Percentiles rank a stretch among this genome's conserved stretches.
phyloP scores from a whole-genome alignment of 37 sponge, comb jelly and placozoan species.

The Halichondria panicea region DNA sequence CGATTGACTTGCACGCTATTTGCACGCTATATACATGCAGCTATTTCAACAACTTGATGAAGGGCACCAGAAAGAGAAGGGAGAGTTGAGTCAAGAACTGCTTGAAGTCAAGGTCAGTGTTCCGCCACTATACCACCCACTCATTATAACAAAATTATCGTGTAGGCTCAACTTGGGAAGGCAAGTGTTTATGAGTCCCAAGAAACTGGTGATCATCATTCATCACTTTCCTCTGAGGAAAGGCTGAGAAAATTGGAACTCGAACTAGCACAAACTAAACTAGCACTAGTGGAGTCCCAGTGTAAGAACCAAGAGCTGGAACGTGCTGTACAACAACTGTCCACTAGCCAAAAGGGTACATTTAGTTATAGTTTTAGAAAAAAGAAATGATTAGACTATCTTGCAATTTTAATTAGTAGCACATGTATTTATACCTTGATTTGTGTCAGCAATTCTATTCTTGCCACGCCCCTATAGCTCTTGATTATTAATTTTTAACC shows the following conservation, averaged over 20 bases:
- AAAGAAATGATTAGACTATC: neutral
- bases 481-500: no score
- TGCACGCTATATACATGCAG: constrained; percentile 8
- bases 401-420: neutral
- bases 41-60: constrained; percentile 78
- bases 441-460: no score
- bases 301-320: constrained; percentile 84
- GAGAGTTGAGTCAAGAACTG: constrained; percentile 83
- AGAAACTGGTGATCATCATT: neutral
- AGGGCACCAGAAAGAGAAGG: constrained; percentile 74
- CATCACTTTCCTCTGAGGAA: constrained; percentile 71
- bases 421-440: neutral
- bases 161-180: constrained; percentile 41
- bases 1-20: neutral
- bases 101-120: constrained; percentile 77
- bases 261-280: constrained; percentile 90
- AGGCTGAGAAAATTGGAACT: constrained; percentile 79
- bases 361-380: neutral
- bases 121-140: neutral
- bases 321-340: constrained; percentile 34
- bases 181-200: neutral
- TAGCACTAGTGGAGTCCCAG: constrained; percentile 85
- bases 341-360: neutral
- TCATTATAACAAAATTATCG: neutral
- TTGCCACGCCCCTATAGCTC: no score